A percentile compares a stretch with the other conserved stretches of the same genome.
Conservation (phyloP, 2,797 vertebrate genomes). For the Ptychadena robeensis region DNA sequence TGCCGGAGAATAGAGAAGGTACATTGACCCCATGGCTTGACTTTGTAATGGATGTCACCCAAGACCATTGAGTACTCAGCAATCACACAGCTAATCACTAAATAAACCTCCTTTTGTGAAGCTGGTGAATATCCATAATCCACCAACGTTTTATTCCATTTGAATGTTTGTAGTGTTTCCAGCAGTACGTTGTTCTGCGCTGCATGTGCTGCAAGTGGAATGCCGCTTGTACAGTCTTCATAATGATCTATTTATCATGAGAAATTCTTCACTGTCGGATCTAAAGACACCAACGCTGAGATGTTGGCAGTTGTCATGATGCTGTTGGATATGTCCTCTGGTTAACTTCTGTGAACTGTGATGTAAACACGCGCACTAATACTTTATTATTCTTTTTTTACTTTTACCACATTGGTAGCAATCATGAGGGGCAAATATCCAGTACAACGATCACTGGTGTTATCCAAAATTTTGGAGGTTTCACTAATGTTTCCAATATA, state of each 20-base stretch:
- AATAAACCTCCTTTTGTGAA: slow-evolving; percentile 12
- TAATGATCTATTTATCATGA: neutral
- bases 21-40: neutral
- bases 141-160: neutral
- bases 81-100: slow-evolving; percentile 11
- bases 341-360: neutral
- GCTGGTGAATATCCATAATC: neutral
- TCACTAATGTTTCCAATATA: too few species aligned
- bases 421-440: too few species aligned
- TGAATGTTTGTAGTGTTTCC: neutral
- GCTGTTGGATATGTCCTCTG: neutral
- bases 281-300: neutral
- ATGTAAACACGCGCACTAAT: neutral
- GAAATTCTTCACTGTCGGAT: neutral
- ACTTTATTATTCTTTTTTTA: too few species aligned
- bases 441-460: too few species aligned
- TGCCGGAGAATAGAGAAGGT: neutral
- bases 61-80: neutral
- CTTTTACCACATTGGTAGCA: too few species aligned
- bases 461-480: too few species aligned
- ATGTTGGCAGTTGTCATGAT: neutral
- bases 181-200: neutral
- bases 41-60: slow-evolving; percentile 6
- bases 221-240: neutral
- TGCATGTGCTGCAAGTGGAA: neutral